Evolutionary conservation across 2,113 vertebrate genomes (phyloP).

Genomic region (Halcyon malimbica): DNA sequence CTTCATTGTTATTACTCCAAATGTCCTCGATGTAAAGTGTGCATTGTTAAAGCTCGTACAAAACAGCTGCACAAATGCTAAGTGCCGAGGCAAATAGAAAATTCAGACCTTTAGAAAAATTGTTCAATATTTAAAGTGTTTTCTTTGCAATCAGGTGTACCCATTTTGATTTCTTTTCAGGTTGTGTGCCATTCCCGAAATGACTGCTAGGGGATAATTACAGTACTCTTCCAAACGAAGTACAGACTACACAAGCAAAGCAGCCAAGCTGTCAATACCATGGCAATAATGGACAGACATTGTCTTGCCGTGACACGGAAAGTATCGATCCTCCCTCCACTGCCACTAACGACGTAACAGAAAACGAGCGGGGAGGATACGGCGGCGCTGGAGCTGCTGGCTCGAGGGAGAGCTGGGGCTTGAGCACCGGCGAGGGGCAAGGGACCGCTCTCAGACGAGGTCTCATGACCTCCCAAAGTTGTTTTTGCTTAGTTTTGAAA

Average conservation of each 20-base stretch:
- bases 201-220: constrained; percentile 74
- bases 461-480: background rate
- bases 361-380: background rate
- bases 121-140: constrained; percentile 69
- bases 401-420: fast-evolving
- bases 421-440: fast-evolving
- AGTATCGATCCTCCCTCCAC: constrained; percentile 53
- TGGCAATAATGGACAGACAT: constrained; percentile 8
- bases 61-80: background rate
- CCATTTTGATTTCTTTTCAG: constrained; percentile 70
- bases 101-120: background rate
- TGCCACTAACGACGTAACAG: constrained; percentile 8
- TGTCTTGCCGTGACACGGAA: constrained; percentile 26
- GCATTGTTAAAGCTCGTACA: background rate
- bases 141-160: constrained; percentile 74
- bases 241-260: background rate
- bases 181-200: constrained; percentile 61
- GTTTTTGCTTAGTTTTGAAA: background rate
- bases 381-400: background rate
- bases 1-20: background rate
- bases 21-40: background rate
- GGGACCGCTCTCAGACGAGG: fast-evolving
- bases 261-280: constrained; percentile 60
- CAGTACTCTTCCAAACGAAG: constrained; percentile 69
- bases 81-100: background rate